phyloP scores from a whole-genome alignment of 1,140 invertebrate species.

The Drosophila mauritiana region DNA sequence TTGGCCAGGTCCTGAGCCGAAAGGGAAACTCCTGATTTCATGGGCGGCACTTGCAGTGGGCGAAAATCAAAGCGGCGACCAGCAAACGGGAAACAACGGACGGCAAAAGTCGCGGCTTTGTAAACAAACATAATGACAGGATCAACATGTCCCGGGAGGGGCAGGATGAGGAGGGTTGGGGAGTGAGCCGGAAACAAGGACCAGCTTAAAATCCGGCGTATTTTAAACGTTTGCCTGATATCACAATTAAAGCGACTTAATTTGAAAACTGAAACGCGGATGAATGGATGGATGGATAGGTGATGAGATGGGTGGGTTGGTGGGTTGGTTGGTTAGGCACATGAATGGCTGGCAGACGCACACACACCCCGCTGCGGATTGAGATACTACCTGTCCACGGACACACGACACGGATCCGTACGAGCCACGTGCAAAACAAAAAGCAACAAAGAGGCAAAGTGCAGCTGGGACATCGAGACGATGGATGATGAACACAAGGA shows the following conservation, averaged over 20 bases:
- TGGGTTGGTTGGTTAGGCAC: conserved; percentile 3
- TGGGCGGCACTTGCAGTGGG: conserved; percentile 25
- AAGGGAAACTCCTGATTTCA: conserved; percentile 20
- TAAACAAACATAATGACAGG: conserved; percentile 79
- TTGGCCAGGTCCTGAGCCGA: conserved; percentile 14
- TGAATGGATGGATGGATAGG: conserved; percentile 6
- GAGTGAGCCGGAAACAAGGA: conserved; percentile 23
- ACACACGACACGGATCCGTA: conserved; percentile 39
- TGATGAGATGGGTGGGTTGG: background rate
- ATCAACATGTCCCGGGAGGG: conserved; percentile 56
- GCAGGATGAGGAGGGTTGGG: background rate
- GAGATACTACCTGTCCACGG: conserved; percentile 59
- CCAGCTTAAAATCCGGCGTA: conserved; percentile 60
- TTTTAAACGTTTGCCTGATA: conserved; percentile 81
- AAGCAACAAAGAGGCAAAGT: conserved; percentile 75
- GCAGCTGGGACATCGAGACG: conserved; percentile 58
- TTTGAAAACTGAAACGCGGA: conserved; percentile 72
- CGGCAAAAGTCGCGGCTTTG: conserved; percentile 78
- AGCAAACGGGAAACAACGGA: conserved; percentile 64
- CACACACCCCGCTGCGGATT: conserved; percentile 56
- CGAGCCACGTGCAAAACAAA: conserved; percentile 65
- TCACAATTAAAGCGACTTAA: conserved; percentile 84
- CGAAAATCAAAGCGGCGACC: conserved; percentile 64
- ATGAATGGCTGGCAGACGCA: conserved; percentile 9
- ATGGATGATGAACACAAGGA: background rate